Evolutionary conservation across 2,888 invertebrate species (phyloP), one percentile per base, ranked within the genome.

Genomic region (Nymphalis urticae): DNA sequence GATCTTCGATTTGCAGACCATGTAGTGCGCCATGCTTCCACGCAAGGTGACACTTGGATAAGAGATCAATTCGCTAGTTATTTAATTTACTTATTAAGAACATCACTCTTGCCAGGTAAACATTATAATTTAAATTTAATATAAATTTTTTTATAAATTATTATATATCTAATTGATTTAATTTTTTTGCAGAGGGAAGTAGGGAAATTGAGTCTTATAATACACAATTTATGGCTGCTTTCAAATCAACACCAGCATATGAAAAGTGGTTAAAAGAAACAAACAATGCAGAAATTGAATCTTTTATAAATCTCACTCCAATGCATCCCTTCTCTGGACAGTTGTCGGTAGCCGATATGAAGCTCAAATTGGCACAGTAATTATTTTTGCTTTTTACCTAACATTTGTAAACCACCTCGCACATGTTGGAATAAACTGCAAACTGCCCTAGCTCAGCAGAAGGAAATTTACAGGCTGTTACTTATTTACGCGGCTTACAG

Each of bases 261-360:
- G 95, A 96, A 80, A 94, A 95, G 73, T 99, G 99, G 98, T 84
- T 95, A 71, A 93, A 93, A 76, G 86, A 87, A 54, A 93, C 92
- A n/a, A 94, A 94, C 75, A 85, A 84, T 74, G 94, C 94, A 0
- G 94, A 95, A 17, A 92, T 94, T 62, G 94, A 94, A 68, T 94
- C 95, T 48, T 95, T 97, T 75, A 92, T 96, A 71, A 94, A 93
- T 75, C 92, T 96, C n/a, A 93, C 94, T 69, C 95, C 97, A 5
- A 96, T 97, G 17, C 99, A 99, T 93, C 98, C 98, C 0, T 98
- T 97, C 90, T 96, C 98, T 63, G 99, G 99, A 0, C 98, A 98
- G 77, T 90, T 99, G 16, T 98, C 97, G 19, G 97, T 99, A 24
- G 95, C 97, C 63, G 99, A 99, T 87, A 97, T 99, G 96, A 98